phyloP scores from a whole-genome alignment of 2,888 invertebrate species.

The Galerucella nymphaeae region DNA sequence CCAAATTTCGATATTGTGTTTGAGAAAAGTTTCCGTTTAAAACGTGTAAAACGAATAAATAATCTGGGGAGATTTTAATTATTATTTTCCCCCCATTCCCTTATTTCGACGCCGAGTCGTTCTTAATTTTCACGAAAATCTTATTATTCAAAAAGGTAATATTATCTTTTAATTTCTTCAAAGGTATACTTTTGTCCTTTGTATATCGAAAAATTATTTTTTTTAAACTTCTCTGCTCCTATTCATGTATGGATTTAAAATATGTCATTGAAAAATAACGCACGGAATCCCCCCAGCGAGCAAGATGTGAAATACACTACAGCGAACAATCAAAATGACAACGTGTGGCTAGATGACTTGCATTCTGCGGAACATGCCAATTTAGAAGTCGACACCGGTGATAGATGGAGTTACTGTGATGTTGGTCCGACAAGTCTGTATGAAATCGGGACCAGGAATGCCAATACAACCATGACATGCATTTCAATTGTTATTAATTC shows the following conservation, averaged over 20 bases:
- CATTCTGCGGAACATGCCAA: conserved; percentile 52
- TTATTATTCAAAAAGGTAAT: conserved; percentile 53
- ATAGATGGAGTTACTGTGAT: conserved; percentile 61
- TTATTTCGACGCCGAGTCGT: conserved; percentile 37
- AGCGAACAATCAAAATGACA: conserved; percentile 37
- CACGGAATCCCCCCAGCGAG: conserved; percentile 19
- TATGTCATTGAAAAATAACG: conserved; percentile 17
- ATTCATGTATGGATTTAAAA: conserved; percentile 22
- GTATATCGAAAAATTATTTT: conserved; percentile 31
- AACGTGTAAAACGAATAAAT: conserved; percentile 62
- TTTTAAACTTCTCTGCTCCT: too few relatives aligned
- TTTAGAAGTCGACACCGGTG: conserved; percentile 58
- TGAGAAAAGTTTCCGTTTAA: conserved; percentile 58
- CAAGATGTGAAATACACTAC: conserved; percentile 22
- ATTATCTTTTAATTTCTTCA: conserved; percentile 52
- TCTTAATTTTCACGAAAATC: conserved; percentile 52
- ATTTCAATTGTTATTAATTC: conserved; percentile 61
- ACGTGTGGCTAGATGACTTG: conserved; percentile 46
- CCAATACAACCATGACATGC: conserved; percentile 63
- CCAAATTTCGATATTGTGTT: conserved; percentile 60
- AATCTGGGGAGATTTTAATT: conserved; percentile 59
- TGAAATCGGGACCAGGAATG: conserved; percentile 63
- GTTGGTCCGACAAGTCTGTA: conserved; percentile 50
- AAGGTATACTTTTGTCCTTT: conserved; percentile 25
- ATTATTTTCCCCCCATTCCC: conserved; percentile 53